Percentiles rank a stretch among this genome's conserved stretches.
Conservation (phyloP, 64 coral and sea anemone genomes). For the Orbicella faveolata region DNA sequence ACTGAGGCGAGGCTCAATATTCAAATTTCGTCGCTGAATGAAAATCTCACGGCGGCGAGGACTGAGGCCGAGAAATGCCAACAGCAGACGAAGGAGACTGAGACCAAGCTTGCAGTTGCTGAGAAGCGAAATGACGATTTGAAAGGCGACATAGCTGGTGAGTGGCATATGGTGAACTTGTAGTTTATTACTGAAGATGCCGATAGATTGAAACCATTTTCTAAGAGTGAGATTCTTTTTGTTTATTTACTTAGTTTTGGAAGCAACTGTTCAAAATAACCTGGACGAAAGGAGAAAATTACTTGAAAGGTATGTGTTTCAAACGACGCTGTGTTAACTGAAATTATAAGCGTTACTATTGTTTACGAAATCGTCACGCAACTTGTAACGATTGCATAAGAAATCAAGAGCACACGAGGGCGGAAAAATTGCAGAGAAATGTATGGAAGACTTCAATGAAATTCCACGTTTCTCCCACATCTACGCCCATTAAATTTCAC, state of each 20-base stretch:
- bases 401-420: not conserved
- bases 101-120: conserved; percentile 43
- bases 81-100: conserved; percentile 48
- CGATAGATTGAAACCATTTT: too few species aligned
- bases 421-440: too few species aligned
- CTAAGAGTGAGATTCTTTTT: not conserved
- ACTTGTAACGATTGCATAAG: not conserved
- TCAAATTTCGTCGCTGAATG: conserved; percentile 79
- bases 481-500: too few species aligned
- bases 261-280: conserved; percentile 91
- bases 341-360: not conserved
- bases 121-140: conserved; percentile 71
- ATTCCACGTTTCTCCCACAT: too few species aligned
- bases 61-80: conserved; percentile 58
- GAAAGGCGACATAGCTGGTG: conserved; percentile 78
- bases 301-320: conserved; percentile 72
- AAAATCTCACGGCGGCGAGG: conserved; percentile 72
- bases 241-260: conserved; percentile 60
- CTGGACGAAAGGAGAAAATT: conserved; percentile 88
- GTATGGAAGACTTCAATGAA: too few species aligned
- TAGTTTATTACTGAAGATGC: too few species aligned
- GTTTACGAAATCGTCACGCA: not conserved
- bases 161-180: not conserved
- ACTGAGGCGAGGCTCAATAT: conserved; percentile 77
- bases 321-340: not conserved